phyloP scores from a whole-genome alignment of 2,797 vertebrate species.

The Macropodus opercularis region DNA sequence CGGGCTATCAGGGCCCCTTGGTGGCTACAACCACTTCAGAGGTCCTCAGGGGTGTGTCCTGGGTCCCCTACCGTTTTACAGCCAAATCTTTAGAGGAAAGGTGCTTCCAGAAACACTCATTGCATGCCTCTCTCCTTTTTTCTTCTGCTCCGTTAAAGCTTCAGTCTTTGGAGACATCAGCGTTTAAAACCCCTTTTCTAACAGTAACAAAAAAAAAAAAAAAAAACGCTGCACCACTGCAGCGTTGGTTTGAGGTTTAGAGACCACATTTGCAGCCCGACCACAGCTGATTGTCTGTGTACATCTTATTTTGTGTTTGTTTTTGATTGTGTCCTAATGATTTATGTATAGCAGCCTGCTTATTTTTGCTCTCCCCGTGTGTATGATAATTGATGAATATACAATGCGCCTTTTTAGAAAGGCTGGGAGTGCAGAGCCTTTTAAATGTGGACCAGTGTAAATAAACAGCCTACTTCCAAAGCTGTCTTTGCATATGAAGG shows the following conservation, averaged over 20 bases:
- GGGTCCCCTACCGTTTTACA: slow-evolving; percentile 79
- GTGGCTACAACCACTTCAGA: slow-evolving; percentile 85
- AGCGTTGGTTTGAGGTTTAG: slow-evolving; percentile 60
- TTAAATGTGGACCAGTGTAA: slow-evolving; percentile 76
- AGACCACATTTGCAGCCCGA: slow-evolving; percentile 56
- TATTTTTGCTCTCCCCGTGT: slow-evolving; percentile 73
- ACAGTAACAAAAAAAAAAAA: slow-evolving; percentile 53
- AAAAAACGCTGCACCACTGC: too few species aligned
- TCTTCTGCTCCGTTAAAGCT: slow-evolving; percentile 70
- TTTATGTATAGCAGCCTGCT: slow-evolving; percentile 75
- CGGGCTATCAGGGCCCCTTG: slow-evolving; percentile 82
- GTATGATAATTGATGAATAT: slow-evolving; percentile 75
- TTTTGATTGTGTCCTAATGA: slow-evolving; percentile 74
- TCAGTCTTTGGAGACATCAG: slow-evolving; percentile 60
- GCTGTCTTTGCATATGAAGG: slow-evolving; percentile 56
- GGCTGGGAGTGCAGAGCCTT: slow-evolving; percentile 63
- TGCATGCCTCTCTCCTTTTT: slow-evolving; percentile 55
- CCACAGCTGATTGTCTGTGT: slow-evolving; percentile 53
- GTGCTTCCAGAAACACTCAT: slow-evolving; percentile 72
- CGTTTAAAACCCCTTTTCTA: slow-evolving; percentile 62
- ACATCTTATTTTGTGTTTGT: slow-evolving; percentile 60
- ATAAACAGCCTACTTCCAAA: slow-evolving; percentile 78
- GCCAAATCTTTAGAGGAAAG: slow-evolving; percentile 76
- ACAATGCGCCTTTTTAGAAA: slow-evolving; percentile 73
- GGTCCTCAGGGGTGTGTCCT: slow-evolving; percentile 88